These are phyloP conservation scores for Mola mola DNA, from an alignment of 2,113 vertebrate genomes.

Conservation along the genomic window DNA sequence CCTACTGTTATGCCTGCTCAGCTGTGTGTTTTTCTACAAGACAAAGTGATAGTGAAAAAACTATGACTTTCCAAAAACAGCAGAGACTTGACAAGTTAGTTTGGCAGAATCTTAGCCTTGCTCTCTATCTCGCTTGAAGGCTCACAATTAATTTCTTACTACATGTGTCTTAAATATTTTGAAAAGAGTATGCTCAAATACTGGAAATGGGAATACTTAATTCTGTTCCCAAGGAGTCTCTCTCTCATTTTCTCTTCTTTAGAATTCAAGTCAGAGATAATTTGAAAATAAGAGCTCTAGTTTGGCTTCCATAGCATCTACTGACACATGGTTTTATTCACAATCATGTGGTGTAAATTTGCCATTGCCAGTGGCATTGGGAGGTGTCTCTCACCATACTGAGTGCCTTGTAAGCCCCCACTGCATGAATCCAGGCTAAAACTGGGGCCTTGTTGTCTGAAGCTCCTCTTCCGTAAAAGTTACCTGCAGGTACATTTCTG, in stretches of 20 bases:
- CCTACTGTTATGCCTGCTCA: constrained; percentile 12
- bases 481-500: constrained; percentile 73
- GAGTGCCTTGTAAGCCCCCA: constrained; percentile 80
- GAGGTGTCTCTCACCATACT: constrained; percentile 67
- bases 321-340: not conserved
- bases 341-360: no score
- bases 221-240: no score
- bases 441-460: constrained; percentile 88
- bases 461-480: constrained; percentile 84
- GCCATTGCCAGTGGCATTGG: no score
- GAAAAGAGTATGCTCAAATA: constrained; percentile 3
- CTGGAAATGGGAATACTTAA: not conserved
- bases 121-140: constrained; percentile 20
- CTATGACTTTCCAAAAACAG: constrained; percentile 18
- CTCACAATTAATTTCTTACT: not conserved
- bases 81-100: constrained; percentile 23
- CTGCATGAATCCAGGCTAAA: constrained; percentile 85
- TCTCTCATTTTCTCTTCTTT: no score
- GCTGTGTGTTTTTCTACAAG: constrained; percentile 3
- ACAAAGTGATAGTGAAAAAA: not conserved
- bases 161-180: constrained; percentile 6
- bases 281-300: not conserved
- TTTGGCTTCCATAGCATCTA: not conserved
- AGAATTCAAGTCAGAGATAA: not conserved
- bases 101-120: constrained; percentile 9